Percentiles rank a stretch among this genome's conserved stretches.
phyloP scores from a whole-genome alignment of 2,113 vertebrate genomes.

The Microtus montanus region DNA sequence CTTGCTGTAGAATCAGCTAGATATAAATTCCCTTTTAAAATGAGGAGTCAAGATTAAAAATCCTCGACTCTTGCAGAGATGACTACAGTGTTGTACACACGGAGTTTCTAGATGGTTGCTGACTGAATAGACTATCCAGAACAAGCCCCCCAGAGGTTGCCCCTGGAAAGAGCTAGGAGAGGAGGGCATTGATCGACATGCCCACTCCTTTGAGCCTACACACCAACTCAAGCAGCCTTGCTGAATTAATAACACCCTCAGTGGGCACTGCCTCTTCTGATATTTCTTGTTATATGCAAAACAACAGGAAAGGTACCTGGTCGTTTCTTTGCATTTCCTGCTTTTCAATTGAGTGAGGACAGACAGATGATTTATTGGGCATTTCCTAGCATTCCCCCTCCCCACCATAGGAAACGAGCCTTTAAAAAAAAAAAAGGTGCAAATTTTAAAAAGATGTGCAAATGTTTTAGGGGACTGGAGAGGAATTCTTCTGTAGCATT shows the following conservation, averaged over 20 bases:
- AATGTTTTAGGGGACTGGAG: conserved; percentile 38
- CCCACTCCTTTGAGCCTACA: background rate
- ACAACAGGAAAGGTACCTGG: conserved; percentile 71
- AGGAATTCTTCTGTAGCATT: conserved; percentile 69
- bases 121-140: background rate
- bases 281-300: conserved; percentile 72
- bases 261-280: conserved; percentile 50
- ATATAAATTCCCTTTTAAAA: conserved; percentile 5
- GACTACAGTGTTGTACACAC: background rate
- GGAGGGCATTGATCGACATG: background rate
- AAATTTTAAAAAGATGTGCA: conserved; percentile 79
- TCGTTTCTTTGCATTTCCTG: conserved; percentile 76
- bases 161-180: background rate
- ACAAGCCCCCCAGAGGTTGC: background rate
- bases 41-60: background rate
- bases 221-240: conserved; percentile 27
- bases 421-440: conserved; percentile 72
- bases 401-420: conserved; percentile 73
- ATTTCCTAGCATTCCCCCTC: conserved; percentile 71
- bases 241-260: conserved; percentile 48
- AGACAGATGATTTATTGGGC: conserved; percentile 78
- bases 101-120: background rate
- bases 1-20: background rate
- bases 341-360: conserved; percentile 79
- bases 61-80: background rate